Evolutionary conservation across 1,140 invertebrate genomes (phyloP).

Genomic region (Druon quercuslanigerum): DNA sequence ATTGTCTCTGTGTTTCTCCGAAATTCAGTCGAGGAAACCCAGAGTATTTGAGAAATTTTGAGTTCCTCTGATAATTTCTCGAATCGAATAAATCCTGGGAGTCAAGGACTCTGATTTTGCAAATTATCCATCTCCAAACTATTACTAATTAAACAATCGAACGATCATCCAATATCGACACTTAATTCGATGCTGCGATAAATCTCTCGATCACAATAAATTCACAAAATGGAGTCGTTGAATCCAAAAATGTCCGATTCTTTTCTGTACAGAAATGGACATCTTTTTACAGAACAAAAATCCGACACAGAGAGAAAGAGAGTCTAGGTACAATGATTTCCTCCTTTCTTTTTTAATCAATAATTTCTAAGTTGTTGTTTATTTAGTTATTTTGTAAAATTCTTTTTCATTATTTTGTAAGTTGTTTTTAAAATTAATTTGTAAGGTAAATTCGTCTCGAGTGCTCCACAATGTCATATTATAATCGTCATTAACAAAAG

Average conservation of each 20-base stretch:
- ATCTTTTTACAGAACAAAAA: background rate
- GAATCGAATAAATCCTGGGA: background rate
- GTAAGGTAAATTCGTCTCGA: background rate
- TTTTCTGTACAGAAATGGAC: slow-evolving; percentile 14
- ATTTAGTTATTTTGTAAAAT: background rate
- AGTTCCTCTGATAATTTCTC: slow-evolving; percentile 14
- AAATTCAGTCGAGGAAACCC: background rate
- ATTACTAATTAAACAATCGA: background rate
- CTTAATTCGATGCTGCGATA: background rate
- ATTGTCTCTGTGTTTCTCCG: background rate
- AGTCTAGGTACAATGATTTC: slow-evolving; percentile 6
- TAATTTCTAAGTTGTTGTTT: background rate
- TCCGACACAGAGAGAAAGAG: slow-evolving; percentile 21
- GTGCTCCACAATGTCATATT: slow-evolving; percentile 9
- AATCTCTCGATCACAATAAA: background rate
- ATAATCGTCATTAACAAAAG: slow-evolving; percentile 3
- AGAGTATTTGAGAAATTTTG: slow-evolving; percentile 1
- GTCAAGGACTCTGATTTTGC: background rate
- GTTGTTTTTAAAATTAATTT: background rate
- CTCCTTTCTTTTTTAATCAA: background rate
- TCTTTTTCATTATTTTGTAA: background rate
- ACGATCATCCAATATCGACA: slow-evolving; percentile 1
- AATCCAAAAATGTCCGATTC: slow-evolving; percentile 4
- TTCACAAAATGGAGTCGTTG: slow-evolving; percentile 20
- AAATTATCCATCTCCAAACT: background rate